Base-by-base conservation (phyloP, 2,113 vertebrate species). In the Poeciliopsis retropinna region DNA sequence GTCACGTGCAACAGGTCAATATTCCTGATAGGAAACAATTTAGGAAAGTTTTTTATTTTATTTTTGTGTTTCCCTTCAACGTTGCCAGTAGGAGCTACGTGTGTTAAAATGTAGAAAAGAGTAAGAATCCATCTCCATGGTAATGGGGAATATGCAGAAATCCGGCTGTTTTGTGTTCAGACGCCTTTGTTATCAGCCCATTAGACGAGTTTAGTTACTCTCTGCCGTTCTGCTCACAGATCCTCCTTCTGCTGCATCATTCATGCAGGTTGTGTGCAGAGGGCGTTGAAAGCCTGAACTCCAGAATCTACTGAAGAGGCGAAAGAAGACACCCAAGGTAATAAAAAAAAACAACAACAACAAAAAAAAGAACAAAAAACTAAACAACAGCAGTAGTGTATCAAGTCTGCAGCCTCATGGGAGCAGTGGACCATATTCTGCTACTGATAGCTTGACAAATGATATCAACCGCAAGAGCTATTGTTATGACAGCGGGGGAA, bases 171-270 rank as follows among this genome's bases (percentile, higher is more conserved):
- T 84, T 73, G 67, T 85, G 84, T 88, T 81, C 90, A 85, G 83
- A 88, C 86, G 76, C 91, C 81, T 88, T 89, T 70, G 86, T 90
- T 80, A 87, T 73, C 3, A 60, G 85, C 63, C 80, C 75, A 89
- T 91, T 89, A 92, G 88, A 90, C 80, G 79, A 87, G 87, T 82
- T 88, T 75, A 82, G 88, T 92, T 88, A 79, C 81, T 86, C 87
- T 84, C 81, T 67, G 70, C 68, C 68, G 54, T 65, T 82, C 73
- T 65, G 78, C 72, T 73, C 68, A 34, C 37, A 64, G 41, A 86
- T 82, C 79, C 74, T 75, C 61, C 79, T 76, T 76, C 64, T n/a
- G 13, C 66, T 60, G 61, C 64, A 75, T 79, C 77, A 80, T 71
- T 85, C 82, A 80, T 67, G 63, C 32, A 64, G 63, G 62, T 72